Base-by-base conservation (phyloP, 2,113 vertebrate species). In the Himantopus leucocephalus region DNA sequence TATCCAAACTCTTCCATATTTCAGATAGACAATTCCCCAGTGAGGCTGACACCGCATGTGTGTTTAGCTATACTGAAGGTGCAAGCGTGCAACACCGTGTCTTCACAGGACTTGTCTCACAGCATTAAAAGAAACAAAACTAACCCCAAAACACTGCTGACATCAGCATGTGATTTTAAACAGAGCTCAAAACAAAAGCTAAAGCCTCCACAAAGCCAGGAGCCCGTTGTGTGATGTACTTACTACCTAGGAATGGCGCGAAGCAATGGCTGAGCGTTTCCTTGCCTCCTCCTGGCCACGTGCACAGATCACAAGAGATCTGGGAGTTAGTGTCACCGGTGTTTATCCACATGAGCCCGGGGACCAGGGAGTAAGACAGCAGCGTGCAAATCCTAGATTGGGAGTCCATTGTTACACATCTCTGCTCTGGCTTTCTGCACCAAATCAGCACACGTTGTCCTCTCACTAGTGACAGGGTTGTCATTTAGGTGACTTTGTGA, bases 401-500 rank as follows among this genome's bases (percentile, higher is more conserved):
- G 13, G 24, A 85, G 19, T 32, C 41, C 37, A 29, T 78, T 48
- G 58, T 30, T 21, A 6, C 16, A 23, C 30, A 45, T 32, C 55
- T 59, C 50, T 62, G 19, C 24, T 50, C 64, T 41, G 68, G 53
- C 24, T 86, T 95, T 86, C 83, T n/a, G 30, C 6, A 3, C 48
- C 53, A 73, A 13, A 59, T 20, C 2, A 3, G 8, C 30, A 62
- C 8, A 32, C 14, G 10, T 32, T 8, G 1, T 64, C 48, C 27
- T 29, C 59, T 66, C 35, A 66, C 11, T 20, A 1, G 0, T 50
- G 41, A 53, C 0, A n/a, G 27, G 6, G 21, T 22, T 75, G 43
- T 32, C 4, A 0, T 76, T 73, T 32, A 55, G 43, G 30, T 24
- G 30, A 30, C 60, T 60, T 68, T 35, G 35, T 35, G 22, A 8